phyloP scores from a whole-genome alignment of 2,113 vertebrate genomes.

The Archilochus colubris region DNA sequence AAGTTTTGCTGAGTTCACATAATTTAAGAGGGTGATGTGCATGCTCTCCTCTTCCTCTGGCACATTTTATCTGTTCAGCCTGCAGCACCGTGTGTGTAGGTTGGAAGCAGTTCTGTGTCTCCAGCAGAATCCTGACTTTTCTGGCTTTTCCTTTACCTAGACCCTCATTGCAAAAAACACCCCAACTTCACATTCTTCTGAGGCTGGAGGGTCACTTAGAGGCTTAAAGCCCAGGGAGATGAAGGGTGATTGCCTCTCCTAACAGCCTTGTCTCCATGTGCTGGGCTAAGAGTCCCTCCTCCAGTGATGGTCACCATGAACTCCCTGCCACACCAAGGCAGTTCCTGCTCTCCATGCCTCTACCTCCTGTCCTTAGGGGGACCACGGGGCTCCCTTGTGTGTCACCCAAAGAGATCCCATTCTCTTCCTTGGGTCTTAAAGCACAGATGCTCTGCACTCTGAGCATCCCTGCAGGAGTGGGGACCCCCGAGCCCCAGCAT shows the following conservation, averaged over 20 bases:
- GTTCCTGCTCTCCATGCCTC: not conserved
- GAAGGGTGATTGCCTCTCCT: not conserved
- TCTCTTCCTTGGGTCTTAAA: no score
- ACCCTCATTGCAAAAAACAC: not conserved
- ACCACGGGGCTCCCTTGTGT: not conserved
- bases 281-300: not conserved
- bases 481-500: not conserved
- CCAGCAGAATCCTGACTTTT: not conserved
- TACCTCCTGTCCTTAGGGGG: not conserved
- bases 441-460: fast-evolving
- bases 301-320: not conserved
- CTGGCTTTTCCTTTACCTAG: not conserved
- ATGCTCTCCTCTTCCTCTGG: not conserved
- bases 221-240: not conserved
- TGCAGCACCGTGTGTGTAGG: not conserved
- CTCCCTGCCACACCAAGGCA: fast-evolving
- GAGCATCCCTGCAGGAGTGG: not conserved
- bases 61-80: not conserved
- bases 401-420: not conserved
- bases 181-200: not conserved
- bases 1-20: conserved; percentile 37
- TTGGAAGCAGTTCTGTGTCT: not conserved
- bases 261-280: not conserved
- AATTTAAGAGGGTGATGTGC: not conserved
- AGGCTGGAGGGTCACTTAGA: not conserved